Percentiles rank a stretch among this genome's conserved stretches.
Conservation (phyloP, 2,113 vertebrate species). For the Poicephalus meyeri region DNA sequence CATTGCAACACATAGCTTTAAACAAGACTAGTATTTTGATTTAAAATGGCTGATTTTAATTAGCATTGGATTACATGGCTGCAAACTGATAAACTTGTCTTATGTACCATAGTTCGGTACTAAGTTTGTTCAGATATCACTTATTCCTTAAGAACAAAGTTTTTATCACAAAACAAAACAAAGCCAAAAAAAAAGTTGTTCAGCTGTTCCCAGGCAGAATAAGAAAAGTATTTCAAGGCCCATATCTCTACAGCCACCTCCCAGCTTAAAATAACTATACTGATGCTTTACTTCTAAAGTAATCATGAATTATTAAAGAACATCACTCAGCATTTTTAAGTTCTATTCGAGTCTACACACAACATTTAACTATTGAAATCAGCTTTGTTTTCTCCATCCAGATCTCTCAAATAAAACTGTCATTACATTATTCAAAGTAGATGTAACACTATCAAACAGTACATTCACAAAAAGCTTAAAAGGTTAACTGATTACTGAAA, state of each 20-base stretch:
- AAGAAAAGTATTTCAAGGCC: not conserved
- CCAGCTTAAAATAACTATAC: not conserved
- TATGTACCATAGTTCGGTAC: not conserved
- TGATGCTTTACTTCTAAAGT: not conserved
- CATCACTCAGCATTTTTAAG: not conserved
- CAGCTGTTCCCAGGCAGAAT: not conserved
- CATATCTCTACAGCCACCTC: not conserved
- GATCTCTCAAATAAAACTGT: not conserved
- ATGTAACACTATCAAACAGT: not conserved
- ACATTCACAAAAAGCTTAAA: not conserved
- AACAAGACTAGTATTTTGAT: not conserved
- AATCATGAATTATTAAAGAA: not conserved
- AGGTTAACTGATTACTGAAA: not conserved
- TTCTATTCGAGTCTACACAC: not conserved
- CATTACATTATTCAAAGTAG: not conserved
- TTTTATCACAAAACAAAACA: not conserved
- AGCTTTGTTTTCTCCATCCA: not conserved
- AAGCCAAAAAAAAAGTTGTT: no score
- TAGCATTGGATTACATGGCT: not conserved
- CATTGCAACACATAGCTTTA: not conserved
- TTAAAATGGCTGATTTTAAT: not conserved
- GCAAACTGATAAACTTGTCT: not conserved
- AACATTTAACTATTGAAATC: not conserved
- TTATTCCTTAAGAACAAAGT: not conserved
- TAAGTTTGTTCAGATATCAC: not conserved